These are phyloP conservation scores for Hydractinia symbiolongicarpus DNA, from an alignment of 30 jellyfish, hydroid and myxozoan species.

Conservation along the genomic window DNA sequence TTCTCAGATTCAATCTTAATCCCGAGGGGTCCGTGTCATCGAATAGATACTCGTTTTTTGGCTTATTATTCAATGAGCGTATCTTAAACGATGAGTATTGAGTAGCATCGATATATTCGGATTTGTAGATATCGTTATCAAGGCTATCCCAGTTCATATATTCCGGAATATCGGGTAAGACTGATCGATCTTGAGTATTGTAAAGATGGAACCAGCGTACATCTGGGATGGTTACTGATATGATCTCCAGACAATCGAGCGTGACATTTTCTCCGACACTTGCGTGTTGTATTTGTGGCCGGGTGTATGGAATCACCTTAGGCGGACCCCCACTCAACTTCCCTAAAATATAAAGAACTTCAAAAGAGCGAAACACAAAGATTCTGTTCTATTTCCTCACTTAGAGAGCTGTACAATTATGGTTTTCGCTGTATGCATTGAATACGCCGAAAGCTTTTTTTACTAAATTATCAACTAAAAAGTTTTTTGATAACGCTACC, in stretches of 20 bases:
- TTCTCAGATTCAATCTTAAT: slow-evolving; percentile 47
- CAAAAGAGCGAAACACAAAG: no score
- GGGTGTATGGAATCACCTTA: slow-evolving; percentile 59
- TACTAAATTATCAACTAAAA: no score
- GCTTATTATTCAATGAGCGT: slow-evolving; percentile 11
- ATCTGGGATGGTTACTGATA: slow-evolving; percentile 69
- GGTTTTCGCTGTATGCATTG: no score
- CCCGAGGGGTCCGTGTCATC: slow-evolving; percentile 90
- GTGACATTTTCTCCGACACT: slow-evolving; percentile 64
- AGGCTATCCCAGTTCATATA: slow-evolving; percentile 20
- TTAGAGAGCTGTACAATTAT: no score
- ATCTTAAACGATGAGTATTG: slow-evolving; percentile 24
- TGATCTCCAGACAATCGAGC: slow-evolving; percentile 72
- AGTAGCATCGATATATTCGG: slow-evolving; percentile 24
- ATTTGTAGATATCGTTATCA: not conserved
- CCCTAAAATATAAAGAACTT: slow-evolving; percentile 35
- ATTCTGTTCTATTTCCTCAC: no score
- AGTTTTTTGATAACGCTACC: no score
- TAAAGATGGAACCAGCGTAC: slow-evolving; percentile 69
- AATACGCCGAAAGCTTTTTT: no score
- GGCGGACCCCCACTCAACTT: slow-evolving; percentile 90
- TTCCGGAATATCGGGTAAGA: slow-evolving; percentile 24
- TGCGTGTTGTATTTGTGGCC: slow-evolving; percentile 51
- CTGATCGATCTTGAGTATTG: slow-evolving; percentile 1
- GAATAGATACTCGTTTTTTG: slow-evolving; percentile 32